A percentile compares a stretch with the other conserved stretches of the same genome.
Conservation (phyloP, 2,113 vertebrate genomes). For the Balaenoptera acutorostrata region DNA sequence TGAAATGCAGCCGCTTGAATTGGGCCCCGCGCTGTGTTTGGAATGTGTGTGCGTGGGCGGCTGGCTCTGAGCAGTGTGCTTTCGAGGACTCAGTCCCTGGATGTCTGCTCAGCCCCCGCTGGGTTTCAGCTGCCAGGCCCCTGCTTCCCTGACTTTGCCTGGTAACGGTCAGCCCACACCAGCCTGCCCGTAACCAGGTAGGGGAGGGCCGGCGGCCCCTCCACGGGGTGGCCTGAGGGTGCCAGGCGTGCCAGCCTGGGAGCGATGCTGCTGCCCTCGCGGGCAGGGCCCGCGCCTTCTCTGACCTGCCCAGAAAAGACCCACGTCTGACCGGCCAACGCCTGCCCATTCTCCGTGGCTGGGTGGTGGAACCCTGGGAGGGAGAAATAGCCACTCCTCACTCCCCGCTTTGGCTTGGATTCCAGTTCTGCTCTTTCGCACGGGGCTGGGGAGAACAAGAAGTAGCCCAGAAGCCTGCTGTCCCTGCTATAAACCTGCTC, state of each 20-base stretch:
- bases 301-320: not conserved
- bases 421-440: not conserved
- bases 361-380: not conserved
- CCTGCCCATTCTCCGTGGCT: not conserved
- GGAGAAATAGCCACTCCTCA: not conserved
- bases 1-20: not conserved
- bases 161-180: not conserved
- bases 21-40: not conserved
- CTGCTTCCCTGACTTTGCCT: not conserved
- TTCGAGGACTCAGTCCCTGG: not conserved
- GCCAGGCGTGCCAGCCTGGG: not conserved
- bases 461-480: not conserved
- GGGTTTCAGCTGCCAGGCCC: not conserved
- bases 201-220: not conserved
- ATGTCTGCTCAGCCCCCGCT: not conserved
- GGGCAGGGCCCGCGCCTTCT: not conserved
- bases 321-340: rapidly evolving
- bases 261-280: not conserved
- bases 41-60: not conserved
- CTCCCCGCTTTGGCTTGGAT: not conserved
- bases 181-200: not conserved
- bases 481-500: too few relatives aligned
- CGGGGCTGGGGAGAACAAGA: not conserved
- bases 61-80: not conserved
- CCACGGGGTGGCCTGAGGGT: not conserved